Base-by-base conservation (phyloP, 2,888 invertebrate species). In the Acheta domesticus region DNA sequence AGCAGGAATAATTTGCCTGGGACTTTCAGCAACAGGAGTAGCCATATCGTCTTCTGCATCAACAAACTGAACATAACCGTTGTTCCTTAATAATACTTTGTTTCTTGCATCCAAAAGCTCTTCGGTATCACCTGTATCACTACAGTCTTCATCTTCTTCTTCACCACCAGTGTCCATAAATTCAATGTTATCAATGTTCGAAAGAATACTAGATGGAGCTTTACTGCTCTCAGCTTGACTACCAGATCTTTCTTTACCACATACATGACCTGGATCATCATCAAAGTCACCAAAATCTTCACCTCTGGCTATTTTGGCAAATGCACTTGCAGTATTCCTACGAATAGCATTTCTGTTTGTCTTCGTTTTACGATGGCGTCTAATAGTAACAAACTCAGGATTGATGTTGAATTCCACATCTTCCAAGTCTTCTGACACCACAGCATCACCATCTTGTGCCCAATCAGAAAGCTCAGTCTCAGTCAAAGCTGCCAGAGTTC, bases 381-480 rank as follows among this genome's bases (percentile, higher is more conserved):
- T 83, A 78, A 85, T 85, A 8, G 84, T 84, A 1, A 88, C 86
- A 74, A 86, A 87, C 83, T 89, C 89, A 0, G 90, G 89, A 84
- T 90, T 90, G 2, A 91, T 87, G 75, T 83, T 84, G 83, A 91
- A 90, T 80, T 92, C 92, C 77, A 90, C 89, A 82, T 92, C 92
- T 74, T 91, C 91, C 80, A 94, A 90, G 85, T 94, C 94, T 83
- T 94, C 94, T 1, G 94, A 91, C 2, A 92, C 93, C 20, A 86
- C 84, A 12, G 84, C 87, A 74, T 91, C 92, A 82, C 92, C 93
- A 84, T 96, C 95, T 5, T 93, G 91, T 0, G 94, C 95, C 96
- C 95, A 96, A 85, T 96, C 96, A 0, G 95, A 95, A n/a, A 95
- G 87, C 85, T 96, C 96, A 0, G 95, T 95, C 86, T 96, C 96